Evolutionary conservation across 92 coral and sea anemone species (phyloP).

Genomic region (Meandrina meandrites): DNA sequence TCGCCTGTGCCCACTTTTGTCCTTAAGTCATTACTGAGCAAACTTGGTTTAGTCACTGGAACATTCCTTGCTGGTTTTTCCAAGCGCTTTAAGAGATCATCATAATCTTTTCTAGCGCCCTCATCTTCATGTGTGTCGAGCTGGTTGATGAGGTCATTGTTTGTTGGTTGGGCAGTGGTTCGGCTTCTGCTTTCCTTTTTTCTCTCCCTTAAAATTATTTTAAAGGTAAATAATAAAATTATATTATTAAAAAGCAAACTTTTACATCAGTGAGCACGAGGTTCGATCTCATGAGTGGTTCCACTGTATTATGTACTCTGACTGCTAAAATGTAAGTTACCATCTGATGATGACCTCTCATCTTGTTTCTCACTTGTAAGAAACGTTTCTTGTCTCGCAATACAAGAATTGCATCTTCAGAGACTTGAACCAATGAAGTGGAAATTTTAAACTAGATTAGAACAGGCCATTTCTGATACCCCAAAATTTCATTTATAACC

Average conservation of each 20-base stretch:
- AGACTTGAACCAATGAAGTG: too few species aligned
- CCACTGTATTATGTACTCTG: too few species aligned
- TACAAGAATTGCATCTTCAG: too few species aligned
- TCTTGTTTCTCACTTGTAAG: too few species aligned
- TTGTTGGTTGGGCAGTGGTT: slow-evolving; percentile 25
- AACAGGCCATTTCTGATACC: too few species aligned
- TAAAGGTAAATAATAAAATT: background rate
- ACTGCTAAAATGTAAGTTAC: too few species aligned
- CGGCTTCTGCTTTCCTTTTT: slow-evolving; percentile 37
- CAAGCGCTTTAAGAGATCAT: slow-evolving; percentile 64
- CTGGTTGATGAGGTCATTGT: background rate
- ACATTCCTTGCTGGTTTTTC: slow-evolving; percentile 46
- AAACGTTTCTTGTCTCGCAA: too few species aligned
- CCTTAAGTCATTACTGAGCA: slow-evolving; percentile 1
- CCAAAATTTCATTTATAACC: too few species aligned
- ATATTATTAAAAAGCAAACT: background rate
- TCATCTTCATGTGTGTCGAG: slow-evolving; percentile 9
- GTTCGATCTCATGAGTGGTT: too few species aligned
- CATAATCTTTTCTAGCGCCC: slow-evolving; percentile 56
- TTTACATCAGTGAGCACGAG: too few species aligned
- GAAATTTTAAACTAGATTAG: too few species aligned
- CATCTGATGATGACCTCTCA: too few species aligned
- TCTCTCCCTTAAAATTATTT: slow-evolving; percentile 1
- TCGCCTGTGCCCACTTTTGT: background rate
- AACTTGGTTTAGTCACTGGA: slow-evolving; percentile 1